Percentiles rank a stretch among this genome's conserved stretches.
Evolutionary conservation across 2,888 invertebrate species (phyloP).

Genomic region (Sinopyrophorus schimmeli): DNA sequence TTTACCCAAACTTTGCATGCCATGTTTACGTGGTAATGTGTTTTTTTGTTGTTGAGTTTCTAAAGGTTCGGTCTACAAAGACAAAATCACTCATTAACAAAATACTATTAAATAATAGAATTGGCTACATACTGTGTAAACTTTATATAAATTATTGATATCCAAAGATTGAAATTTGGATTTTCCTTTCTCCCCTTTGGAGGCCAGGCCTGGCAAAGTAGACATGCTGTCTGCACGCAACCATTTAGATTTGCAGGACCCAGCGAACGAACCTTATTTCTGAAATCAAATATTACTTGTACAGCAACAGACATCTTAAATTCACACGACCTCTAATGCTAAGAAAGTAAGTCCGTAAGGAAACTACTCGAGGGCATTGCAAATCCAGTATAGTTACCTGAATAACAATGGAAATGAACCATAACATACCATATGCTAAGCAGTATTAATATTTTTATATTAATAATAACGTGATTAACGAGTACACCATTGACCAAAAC

Average conservation of each 20-base stretch:
- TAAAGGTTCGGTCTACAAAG: constrained; percentile 76
- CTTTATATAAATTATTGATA: constrained; percentile 96
- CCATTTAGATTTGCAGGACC: constrained; percentile 82
- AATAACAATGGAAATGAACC: too few species aligned
- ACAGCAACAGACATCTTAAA: too few species aligned
- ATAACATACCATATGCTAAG: too few species aligned
- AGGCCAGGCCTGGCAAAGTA: constrained; percentile 89
- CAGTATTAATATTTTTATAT: too few species aligned
- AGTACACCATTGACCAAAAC: too few species aligned
- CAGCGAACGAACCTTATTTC: constrained; percentile 77
- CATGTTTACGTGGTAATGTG: constrained; percentile 95
- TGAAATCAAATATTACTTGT: too few species aligned
- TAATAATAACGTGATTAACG: too few species aligned
- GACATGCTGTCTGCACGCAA: constrained; percentile 96
- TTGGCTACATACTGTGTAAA: constrained; percentile 73
- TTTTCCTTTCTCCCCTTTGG: constrained; percentile 87
- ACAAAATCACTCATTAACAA: constrained; percentile 15
- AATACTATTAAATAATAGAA: background rate
- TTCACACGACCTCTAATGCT: too few species aligned
- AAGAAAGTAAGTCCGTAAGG: too few species aligned
- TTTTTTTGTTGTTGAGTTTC: constrained; percentile 88
- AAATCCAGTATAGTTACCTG: too few species aligned
- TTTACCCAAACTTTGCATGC: constrained; percentile 99
- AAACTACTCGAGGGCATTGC: too few species aligned
- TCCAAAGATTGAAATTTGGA: constrained; percentile 96